Conservation (phyloP, 2,797 vertebrate genomes). For the Siniperca obscura region DNA sequence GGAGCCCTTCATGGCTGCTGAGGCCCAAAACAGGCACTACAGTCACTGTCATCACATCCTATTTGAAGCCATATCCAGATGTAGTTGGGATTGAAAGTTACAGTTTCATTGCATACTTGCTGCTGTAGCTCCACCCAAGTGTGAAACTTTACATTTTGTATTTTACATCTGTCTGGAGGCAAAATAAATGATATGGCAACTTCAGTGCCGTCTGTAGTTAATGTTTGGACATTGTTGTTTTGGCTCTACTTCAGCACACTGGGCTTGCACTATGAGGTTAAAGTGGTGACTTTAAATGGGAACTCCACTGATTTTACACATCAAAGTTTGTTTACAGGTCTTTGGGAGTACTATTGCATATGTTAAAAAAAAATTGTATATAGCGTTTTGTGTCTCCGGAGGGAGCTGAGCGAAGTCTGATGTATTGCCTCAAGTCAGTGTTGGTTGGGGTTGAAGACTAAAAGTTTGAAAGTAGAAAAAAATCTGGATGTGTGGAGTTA, state of each 20-base stretch:
- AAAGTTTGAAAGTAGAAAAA: not conserved
- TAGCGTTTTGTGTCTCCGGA: not conserved
- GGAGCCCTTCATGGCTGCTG: slow-evolving; percentile 36
- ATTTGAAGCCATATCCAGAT: slow-evolving; percentile 57
- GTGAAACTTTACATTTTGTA: slow-evolving; percentile 18
- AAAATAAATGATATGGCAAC: slow-evolving; percentile 46
- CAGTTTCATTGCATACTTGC: slow-evolving; percentile 27
- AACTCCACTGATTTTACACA: slow-evolving; percentile 23
- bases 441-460: not conserved
- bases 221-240: slow-evolving; percentile 41
- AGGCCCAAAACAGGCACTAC: slow-evolving; percentile 27
- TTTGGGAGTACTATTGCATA: not conserved
- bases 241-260: slow-evolving; percentile 15
- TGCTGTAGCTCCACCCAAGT: slow-evolving; percentile 42
- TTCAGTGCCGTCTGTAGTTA: slow-evolving; percentile 50
- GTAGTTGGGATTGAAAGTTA: slow-evolving; percentile 41
- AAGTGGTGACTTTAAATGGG: slow-evolving; percentile 27
- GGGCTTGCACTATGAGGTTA: slow-evolving; percentile 34
- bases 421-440: not conserved
- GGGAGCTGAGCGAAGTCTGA: slow-evolving; percentile 10
- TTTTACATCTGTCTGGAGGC: slow-evolving; percentile 22
- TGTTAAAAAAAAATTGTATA: not conserved
- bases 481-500: not conserved
- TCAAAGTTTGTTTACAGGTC: slow-evolving; percentile 36
- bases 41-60: slow-evolving; percentile 33